phyloP scores from a whole-genome alignment of 2,888 invertebrate species.

The Platycnemis pennipes region DNA sequence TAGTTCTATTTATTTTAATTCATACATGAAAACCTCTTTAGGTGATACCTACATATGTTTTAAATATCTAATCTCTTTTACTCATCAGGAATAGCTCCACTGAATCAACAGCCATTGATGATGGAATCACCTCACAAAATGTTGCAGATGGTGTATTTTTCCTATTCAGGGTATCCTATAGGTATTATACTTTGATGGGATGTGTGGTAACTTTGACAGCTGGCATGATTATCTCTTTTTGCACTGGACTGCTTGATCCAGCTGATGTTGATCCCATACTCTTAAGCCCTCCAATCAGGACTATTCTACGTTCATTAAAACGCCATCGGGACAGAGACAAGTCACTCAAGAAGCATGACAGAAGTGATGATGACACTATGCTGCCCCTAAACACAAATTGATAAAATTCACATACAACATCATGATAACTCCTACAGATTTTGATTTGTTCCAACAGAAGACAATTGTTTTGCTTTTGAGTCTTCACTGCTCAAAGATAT shows the following conservation, averaged over 20 bases:
- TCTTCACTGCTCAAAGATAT: no score
- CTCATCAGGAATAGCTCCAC: not conserved
- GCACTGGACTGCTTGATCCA: conserved; percentile 84
- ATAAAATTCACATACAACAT: no score
- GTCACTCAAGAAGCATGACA: no score
- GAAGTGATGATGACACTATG: no score
- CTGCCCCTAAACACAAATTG: no score
- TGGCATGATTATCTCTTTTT: conserved; percentile 86
- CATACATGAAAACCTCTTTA: no score
- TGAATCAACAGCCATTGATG: not conserved
- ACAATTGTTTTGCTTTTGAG: no score
- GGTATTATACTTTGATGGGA: conserved; percentile 89
- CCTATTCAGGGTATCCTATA: conserved; percentile 83
- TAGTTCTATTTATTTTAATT: no score
- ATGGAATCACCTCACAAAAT: not conserved
- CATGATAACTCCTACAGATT: no score
- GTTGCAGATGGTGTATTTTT: not conserved
- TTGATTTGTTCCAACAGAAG: no score
- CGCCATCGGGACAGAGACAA: not conserved
- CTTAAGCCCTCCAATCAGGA: conserved; percentile 84
- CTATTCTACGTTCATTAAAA: conserved; percentile 77
- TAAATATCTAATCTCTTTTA: not conserved
- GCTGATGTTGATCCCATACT: conserved; percentile 82
- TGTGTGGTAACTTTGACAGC: conserved; percentile 84
- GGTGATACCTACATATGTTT: no score